Evolutionary conservation across 2,113 vertebrate genomes (phyloP).

Genomic region (Zosterops pallidus): DNA sequence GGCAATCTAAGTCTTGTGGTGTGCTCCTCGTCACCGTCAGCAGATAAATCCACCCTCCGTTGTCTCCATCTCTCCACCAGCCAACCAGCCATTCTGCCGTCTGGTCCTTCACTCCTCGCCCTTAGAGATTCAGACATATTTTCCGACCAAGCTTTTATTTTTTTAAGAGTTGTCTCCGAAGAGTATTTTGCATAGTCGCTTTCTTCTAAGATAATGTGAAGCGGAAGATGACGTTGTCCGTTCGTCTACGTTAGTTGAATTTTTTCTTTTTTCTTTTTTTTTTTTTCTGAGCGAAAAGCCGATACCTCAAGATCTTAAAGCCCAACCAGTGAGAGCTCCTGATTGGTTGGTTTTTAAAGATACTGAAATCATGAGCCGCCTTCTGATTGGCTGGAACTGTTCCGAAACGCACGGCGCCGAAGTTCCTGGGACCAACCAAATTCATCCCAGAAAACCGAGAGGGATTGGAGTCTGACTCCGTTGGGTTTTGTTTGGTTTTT

Average conservation of each 20-base stretch:
- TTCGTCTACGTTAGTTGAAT: constrained; percentile 12
- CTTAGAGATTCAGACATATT: constrained; percentile 83
- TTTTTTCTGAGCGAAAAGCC: constrained; percentile 37
- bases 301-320: constrained; percentile 70
- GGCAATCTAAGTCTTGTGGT: constrained; percentile 82
- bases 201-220: constrained; percentile 58
- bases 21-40: constrained; percentile 34
- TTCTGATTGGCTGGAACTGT: constrained; percentile 64
- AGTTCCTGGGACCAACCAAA: constrained; percentile 52
- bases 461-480: not conserved
- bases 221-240: constrained; percentile 34
- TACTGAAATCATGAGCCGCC: constrained; percentile 60
- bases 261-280: not conserved
- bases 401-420: not conserved
- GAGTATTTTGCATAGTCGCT: constrained; percentile 73
- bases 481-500: not conserved
- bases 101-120: constrained; percentile 65
- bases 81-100: constrained; percentile 60
- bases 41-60: constrained; percentile 56
- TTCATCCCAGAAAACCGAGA: constrained; percentile 14
- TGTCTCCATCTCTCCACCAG: constrained; percentile 64
- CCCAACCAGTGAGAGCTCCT: constrained; percentile 57
- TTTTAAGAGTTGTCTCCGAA: constrained; percentile 79
- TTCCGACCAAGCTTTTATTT: constrained; percentile 84
- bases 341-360: constrained; percentile 66